A percentile compares a stretch with the other conserved stretches of the same genome.
Evolutionary conservation across 2,888 invertebrate species (phyloP).

Genomic region (Eristalinus aeneus): DNA sequence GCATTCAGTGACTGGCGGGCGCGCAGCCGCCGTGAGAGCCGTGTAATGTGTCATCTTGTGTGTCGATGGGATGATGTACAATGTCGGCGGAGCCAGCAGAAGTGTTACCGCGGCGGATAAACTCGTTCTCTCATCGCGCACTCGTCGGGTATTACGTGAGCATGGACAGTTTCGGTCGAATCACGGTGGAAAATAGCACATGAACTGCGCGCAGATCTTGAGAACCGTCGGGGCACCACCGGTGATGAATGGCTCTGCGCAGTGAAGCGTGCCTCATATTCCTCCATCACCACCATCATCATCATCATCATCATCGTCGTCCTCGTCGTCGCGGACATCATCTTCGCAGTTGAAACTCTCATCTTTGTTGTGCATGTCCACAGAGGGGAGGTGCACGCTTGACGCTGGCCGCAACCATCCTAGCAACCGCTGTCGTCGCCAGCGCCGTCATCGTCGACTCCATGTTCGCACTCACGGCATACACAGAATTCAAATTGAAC

Average conservation of each 20-base stretch:
- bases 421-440: background rate
- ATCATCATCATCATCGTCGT: background rate
- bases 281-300: constrained; percentile 53
- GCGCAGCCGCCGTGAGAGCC: constrained; percentile 14
- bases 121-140: constrained; percentile 49
- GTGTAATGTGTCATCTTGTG: constrained; percentile 68
- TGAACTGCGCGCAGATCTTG: constrained; percentile 52
- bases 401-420: background rate
- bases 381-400: background rate
- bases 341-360: constrained; percentile 31
- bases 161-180: constrained; percentile 57
- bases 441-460: constrained; percentile 15
- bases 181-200: constrained; percentile 62
- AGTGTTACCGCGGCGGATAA: constrained; percentile 64
- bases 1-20: constrained; percentile 37
- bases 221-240: constrained; percentile 27
- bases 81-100: constrained; percentile 63
- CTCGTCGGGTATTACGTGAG: constrained; percentile 57
- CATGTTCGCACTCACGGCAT: constrained; percentile 38
- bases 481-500: constrained; percentile 58
- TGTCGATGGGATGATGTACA: constrained; percentile 69
- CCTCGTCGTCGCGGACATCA: constrained; percentile 5
- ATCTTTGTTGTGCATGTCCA: constrained; percentile 39
- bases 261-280: constrained; percentile 68
- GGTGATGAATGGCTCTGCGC: constrained; percentile 62